Evolutionary conservation across 2,113 vertebrate genomes (phyloP).

Genomic region (Eptatretus burgeri): DNA sequence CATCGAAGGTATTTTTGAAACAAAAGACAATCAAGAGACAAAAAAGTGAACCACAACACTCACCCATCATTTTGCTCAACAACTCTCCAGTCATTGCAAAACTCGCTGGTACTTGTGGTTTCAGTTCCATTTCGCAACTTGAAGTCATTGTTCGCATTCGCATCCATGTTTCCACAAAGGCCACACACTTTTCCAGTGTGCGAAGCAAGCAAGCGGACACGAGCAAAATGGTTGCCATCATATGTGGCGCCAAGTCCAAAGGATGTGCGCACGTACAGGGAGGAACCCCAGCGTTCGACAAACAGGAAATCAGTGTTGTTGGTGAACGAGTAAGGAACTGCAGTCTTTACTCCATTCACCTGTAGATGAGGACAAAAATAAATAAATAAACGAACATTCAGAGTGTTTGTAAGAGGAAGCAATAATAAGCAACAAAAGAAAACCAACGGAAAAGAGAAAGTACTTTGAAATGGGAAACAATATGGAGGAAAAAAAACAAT

Average conservation of each 20-base stretch:
- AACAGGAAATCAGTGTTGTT: not conserved
- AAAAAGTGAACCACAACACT: too few species aligned
- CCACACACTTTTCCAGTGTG: not conserved
- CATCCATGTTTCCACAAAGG: constrained; percentile 3
- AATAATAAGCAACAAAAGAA: too few species aligned
- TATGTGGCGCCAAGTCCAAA: not conserved
- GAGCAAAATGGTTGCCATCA: not conserved
- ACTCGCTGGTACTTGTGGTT: not conserved
- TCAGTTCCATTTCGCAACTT: not conserved
- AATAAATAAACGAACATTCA: too few species aligned
- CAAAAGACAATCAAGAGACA: too few species aligned
- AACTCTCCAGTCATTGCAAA: not conserved
- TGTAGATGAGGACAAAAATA: not conserved
- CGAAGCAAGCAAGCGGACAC: not conserved
- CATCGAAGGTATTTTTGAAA: too few species aligned
- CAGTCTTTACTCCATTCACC: not conserved
- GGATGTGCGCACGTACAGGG: not conserved
- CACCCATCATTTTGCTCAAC: not conserved
- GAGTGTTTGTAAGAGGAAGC: too few species aligned
- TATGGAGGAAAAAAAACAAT: too few species aligned
- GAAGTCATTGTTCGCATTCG: not conserved
- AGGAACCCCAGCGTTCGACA: not conserved
- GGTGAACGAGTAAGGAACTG: not conserved
- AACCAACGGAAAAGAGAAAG: too few species aligned
- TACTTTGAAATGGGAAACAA: too few species aligned